Conservation (phyloP, 2,888 invertebrate genomes). For the Epiblema foenella region DNA sequence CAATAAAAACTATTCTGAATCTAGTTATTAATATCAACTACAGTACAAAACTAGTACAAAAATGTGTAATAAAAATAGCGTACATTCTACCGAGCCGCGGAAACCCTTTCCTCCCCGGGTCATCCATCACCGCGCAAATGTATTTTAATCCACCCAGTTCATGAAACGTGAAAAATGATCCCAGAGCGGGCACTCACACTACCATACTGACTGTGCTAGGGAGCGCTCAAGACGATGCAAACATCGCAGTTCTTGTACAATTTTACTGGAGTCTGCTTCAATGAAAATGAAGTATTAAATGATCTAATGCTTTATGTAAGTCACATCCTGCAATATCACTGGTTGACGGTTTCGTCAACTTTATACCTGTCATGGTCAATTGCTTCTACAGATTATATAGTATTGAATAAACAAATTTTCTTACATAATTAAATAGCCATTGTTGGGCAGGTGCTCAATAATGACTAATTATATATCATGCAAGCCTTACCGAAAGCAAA, state of each 20-base stretch:
- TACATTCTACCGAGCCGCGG: conserved; percentile 44
- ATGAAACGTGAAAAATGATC: conserved; percentile 85
- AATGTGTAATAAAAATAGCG: conserved; percentile 26
- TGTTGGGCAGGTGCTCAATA: too few relatives aligned
- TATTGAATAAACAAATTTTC: too few relatives aligned
- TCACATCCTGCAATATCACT: not conserved
- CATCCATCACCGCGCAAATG: conserved; percentile 82
- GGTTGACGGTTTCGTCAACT: not conserved
- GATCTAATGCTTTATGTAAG: not conserved
- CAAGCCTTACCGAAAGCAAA: too few relatives aligned
- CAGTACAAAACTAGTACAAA: conserved; percentile 16
- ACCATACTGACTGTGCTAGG: conserved; percentile 34
- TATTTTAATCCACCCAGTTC: conserved; percentile 85
- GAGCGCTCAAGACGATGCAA: not conserved
- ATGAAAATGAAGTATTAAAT: not conserved
- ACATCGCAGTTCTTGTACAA: not conserved
- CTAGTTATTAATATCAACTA: too few relatives aligned
- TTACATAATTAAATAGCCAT: too few relatives aligned
- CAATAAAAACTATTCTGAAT: not conserved
- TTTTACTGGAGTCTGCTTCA: not conserved
- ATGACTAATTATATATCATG: too few relatives aligned
- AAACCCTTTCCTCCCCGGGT: conserved; percentile 74
- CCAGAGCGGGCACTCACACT: conserved; percentile 56
- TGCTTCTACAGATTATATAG: not conserved
- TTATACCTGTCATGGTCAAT: not conserved